Evolutionary conservation across 2,888 invertebrate genomes (phyloP).

Genomic region (Leptopilina myrica): DNA sequence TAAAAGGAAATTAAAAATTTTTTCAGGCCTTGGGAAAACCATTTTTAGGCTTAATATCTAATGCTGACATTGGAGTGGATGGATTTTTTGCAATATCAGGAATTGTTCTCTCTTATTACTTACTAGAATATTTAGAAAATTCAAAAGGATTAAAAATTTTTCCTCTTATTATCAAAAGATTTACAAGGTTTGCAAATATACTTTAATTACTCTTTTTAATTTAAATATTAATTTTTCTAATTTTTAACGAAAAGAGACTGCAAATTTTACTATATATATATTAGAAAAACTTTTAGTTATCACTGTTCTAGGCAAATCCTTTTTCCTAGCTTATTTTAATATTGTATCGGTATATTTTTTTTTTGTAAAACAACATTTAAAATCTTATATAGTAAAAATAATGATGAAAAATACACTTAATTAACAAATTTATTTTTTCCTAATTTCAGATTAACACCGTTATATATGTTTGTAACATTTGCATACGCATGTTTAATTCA

Average conservation of each 20-base stretch:
- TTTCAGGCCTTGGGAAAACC: slow-evolving; percentile 44
- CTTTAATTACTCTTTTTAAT: background rate
- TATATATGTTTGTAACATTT: slow-evolving; percentile 63
- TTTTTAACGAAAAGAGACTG: background rate
- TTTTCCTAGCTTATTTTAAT: too few relatives aligned
- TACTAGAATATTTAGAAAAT: slow-evolving; percentile 62
- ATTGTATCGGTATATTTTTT: too few relatives aligned
- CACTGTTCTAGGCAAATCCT: too few relatives aligned
- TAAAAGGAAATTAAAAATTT: background rate
- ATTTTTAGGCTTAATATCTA: slow-evolving; percentile 54
- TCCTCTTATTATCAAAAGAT: slow-evolving; percentile 57
- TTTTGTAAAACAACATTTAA: too few relatives aligned
- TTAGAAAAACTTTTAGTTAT: too few relatives aligned
- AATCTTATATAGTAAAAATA: too few relatives aligned
- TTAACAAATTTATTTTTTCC: background rate
- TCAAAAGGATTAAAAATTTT: slow-evolving; percentile 59
- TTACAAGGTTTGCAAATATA: slow-evolving; percentile 57
- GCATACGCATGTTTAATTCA: slow-evolving; percentile 63
- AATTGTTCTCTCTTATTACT: slow-evolving; percentile 60
- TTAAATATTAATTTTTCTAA: background rate
- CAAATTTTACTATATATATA: too few relatives aligned
- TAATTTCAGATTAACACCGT: slow-evolving; percentile 63
- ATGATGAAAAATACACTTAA: background rate
- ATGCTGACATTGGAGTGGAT: slow-evolving; percentile 61
- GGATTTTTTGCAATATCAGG: slow-evolving; percentile 65